Evolutionary conservation across 2,797 vertebrate genomes (phyloP).

Genomic region (Zenarchopterus dispar): DNA sequence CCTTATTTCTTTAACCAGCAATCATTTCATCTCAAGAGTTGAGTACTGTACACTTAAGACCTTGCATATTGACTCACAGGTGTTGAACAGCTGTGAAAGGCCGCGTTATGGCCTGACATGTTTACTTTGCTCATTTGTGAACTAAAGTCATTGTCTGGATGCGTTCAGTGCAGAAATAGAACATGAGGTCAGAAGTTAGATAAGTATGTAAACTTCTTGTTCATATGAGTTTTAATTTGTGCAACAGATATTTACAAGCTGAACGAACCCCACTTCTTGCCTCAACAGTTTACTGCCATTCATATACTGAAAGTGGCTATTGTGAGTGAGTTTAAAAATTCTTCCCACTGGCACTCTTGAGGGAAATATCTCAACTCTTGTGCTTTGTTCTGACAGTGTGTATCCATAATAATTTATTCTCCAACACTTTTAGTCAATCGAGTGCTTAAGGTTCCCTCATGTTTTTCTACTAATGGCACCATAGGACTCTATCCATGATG

Average conservation of each 20-base stretch:
- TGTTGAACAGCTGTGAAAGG: constrained; percentile 3
- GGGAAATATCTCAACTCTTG: neutral
- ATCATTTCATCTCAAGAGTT: constrained; percentile 48
- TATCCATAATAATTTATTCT: constrained; percentile 4
- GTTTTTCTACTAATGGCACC: neutral
- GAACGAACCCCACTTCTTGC: too few species aligned
- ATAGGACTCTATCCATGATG: neutral
- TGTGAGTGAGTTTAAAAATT: constrained; percentile 4
- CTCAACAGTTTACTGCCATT: too few species aligned
- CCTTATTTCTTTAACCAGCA: constrained; percentile 37
- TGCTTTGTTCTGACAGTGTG: neutral
- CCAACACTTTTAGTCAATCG: neutral
- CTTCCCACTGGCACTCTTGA: neutral
- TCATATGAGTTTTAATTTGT: too few species aligned
- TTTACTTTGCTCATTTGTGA: constrained; percentile 11
- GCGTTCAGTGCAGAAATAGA: constrained; percentile 11
- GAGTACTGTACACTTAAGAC: constrained; percentile 41
- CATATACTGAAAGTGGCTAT: neutral
- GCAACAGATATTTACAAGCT: too few species aligned
- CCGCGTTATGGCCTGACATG: constrained; percentile 7
- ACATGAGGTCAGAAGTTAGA: neutral
- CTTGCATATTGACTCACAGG: constrained; percentile 36
- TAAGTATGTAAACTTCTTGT: too few species aligned
- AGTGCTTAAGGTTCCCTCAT: constrained; percentile 6
- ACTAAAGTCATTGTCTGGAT: constrained; percentile 22